Percentiles rank a stretch among this genome's conserved stretches.
Evolutionary conservation across 2,113 vertebrate genomes (phyloP).

Genomic region (Climacteris rufus): DNA sequence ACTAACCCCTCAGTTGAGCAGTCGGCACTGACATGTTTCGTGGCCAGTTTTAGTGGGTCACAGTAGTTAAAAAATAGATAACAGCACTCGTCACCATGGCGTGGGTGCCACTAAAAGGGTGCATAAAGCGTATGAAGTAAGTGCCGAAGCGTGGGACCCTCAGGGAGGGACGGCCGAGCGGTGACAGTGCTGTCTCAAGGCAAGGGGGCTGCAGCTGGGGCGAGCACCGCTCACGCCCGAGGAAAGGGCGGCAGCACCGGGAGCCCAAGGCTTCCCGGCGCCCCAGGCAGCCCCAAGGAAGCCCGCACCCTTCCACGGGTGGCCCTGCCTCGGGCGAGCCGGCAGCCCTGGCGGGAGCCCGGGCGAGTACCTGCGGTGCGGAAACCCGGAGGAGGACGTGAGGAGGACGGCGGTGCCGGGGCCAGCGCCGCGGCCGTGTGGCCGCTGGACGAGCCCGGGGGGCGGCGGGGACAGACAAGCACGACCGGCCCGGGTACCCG

Average conservation of each 20-base stretch:
- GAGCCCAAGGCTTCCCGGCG: background rate
- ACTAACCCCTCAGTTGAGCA: background rate
- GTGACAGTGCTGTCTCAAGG: background rate
- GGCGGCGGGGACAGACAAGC: background rate
- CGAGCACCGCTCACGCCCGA: background rate
- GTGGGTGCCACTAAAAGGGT: background rate
- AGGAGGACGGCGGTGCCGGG: conserved; percentile 14
- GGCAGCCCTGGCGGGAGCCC: background rate
- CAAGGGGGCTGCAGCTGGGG: background rate
- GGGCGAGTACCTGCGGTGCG: background rate
- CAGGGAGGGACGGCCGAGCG: background rate
- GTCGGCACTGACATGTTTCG: accelerated
- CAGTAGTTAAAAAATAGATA: background rate
- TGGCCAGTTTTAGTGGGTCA: background rate
- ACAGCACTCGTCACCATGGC: background rate
- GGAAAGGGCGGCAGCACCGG: background rate
- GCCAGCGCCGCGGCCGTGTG: background rate
- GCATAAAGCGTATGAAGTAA: background rate
- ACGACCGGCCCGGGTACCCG: conserved; percentile 47
- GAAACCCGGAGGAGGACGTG: background rate
- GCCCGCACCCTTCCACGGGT: background rate
- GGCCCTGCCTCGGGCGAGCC: background rate
- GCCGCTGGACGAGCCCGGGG: background rate
- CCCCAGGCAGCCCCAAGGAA: background rate
- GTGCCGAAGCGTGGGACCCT: background rate